These are phyloP conservation scores for Malurus splendens DNA, from an alignment of 2,797 vertebrate genomes.

Conservation along the genomic window DNA sequence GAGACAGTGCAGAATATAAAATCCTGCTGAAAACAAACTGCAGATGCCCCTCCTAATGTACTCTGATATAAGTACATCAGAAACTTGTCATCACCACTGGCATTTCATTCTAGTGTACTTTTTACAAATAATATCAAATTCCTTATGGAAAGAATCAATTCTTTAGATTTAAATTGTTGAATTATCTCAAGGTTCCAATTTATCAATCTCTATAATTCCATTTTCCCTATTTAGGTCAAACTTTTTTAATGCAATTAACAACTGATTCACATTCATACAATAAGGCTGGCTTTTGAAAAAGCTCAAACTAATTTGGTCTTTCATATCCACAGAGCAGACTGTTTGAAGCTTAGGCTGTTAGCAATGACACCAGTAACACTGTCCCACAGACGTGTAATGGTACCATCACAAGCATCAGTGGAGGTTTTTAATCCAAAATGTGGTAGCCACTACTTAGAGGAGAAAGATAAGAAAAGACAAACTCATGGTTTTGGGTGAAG, in stretches of 20 bases:
- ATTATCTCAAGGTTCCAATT: not conserved
- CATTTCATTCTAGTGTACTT: not conserved
- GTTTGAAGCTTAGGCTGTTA: not conserved
- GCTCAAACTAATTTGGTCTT: not conserved
- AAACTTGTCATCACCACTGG: not conserved
- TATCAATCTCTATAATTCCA: not conserved
- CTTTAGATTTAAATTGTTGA: too few relatives aligned
- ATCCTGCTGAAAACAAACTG: not conserved
- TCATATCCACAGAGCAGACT: not conserved
- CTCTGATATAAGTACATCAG: not conserved
- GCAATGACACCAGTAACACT: not conserved
- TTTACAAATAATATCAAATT: not conserved
- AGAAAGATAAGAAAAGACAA: not conserved
- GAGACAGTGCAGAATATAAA: not conserved
- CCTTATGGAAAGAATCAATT: not conserved
- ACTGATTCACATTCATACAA: not conserved
- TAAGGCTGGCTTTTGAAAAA: not conserved
- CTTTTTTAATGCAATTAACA: not conserved
- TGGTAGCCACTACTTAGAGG: not conserved
- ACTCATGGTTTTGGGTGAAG: not conserved
- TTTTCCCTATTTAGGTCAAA: not conserved
- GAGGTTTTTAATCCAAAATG: not conserved
- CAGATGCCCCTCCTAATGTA: not conserved
- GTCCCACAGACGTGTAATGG: not conserved
- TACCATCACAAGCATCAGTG: not conserved